Percentiles rank a stretch among this genome's conserved stretches.
phyloP scores from a whole-genome alignment of 1,140 invertebrate species.

The Micrasema longulum region DNA sequence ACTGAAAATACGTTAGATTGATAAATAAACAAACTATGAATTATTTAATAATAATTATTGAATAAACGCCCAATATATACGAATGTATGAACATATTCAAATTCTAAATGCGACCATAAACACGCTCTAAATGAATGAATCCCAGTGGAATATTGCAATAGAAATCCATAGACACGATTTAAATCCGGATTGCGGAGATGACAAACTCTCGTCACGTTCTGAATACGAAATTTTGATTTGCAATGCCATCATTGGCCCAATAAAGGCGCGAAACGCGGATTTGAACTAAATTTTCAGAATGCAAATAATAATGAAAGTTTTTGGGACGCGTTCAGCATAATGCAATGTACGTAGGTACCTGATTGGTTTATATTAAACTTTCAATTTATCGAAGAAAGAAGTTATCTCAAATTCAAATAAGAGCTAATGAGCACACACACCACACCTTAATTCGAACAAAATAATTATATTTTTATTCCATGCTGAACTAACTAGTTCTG shows the following conservation, averaged over 20 bases:
- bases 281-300: not conserved
- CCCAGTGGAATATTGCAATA: too few species aligned
- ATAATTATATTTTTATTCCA: too few species aligned
- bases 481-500: too few species aligned
- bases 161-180: conserved; percentile 17
- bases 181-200: conserved; percentile 22
- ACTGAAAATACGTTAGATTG: not conserved
- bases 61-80: not conserved
- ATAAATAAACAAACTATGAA: not conserved
- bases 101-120: conserved; percentile 3
- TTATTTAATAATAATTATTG: not conserved
- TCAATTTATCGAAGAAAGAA: too few species aligned
- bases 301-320: conserved; percentile 25
- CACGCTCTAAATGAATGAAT: too few species aligned
- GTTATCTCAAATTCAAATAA: too few species aligned
- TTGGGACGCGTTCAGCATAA: too few species aligned
- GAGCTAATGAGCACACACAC: too few species aligned
- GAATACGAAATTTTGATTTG: conserved; percentile 20
- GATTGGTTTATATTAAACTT: too few species aligned
- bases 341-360: too few species aligned
- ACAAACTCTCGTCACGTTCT: conserved; percentile 19
- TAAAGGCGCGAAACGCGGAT: conserved; percentile 14
- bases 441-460: too few species aligned
- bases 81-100: not conserved
- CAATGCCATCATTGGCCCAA: conserved; percentile 17